phyloP scores from a whole-genome alignment of 35 echinoderm and acorn worm species.

The Holothuria glaberrima region DNA sequence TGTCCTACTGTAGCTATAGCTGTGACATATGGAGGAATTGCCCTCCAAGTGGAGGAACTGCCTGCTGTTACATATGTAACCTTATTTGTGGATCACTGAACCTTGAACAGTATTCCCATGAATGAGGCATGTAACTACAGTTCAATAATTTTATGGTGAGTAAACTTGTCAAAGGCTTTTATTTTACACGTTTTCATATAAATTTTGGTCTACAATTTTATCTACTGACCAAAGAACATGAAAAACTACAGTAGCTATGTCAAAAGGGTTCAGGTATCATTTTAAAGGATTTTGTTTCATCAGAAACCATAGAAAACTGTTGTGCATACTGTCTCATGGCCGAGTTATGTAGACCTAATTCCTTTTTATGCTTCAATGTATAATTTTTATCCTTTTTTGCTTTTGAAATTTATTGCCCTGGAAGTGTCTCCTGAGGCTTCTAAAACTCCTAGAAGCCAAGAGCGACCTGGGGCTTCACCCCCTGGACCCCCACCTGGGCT shows the following conservation, averaged over 20 bases:
- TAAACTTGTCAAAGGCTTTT: not conserved
- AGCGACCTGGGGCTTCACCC: not conserved
- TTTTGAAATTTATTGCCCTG: not conserved
- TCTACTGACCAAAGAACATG: not conserved
- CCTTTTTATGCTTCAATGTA: not conserved
- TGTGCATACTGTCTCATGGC: not conserved
- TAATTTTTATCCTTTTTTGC: not conserved
- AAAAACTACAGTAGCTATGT: not conserved
- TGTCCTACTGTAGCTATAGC: not conserved
- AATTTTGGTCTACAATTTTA: not conserved
- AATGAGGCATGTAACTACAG: not conserved
- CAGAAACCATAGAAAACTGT: not conserved
- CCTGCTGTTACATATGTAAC: not conserved
- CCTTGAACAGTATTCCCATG: not conserved
- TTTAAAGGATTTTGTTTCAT: not conserved
- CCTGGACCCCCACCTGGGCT: too few species aligned
- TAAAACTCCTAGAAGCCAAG: not conserved
- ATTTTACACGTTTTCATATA: not conserved
- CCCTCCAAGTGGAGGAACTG: constrained; percentile 4
- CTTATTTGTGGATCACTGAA: not conserved
- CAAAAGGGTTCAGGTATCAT: not conserved
- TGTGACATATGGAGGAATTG: not conserved
- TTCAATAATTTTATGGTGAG: constrained; percentile 19
- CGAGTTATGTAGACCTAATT: not conserved
- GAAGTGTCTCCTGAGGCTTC: not conserved